A percentile compares a stretch with the other conserved stretches of the same genome.
Evolutionary conservation across 1,140 invertebrate genomes (phyloP).

Genomic region (Physella acuta): DNA sequence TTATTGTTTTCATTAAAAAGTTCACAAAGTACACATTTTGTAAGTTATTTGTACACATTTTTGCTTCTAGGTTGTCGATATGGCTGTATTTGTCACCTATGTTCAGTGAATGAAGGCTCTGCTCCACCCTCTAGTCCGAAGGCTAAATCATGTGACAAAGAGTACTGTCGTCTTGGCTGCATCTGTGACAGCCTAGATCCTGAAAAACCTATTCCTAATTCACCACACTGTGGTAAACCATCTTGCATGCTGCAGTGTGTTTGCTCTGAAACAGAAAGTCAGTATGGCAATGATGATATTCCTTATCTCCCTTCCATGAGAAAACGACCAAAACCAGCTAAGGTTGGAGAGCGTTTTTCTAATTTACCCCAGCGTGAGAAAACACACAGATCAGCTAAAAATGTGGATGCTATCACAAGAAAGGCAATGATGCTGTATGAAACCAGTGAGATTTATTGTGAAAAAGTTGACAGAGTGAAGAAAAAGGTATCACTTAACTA

Average conservation of each 20-base stretch:
- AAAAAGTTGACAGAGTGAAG: slow-evolving; percentile 31
- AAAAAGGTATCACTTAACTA: no score
- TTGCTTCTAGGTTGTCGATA: slow-evolving; percentile 47
- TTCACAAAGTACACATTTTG: no score
- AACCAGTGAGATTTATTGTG: slow-evolving; percentile 47
- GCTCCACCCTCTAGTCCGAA: slow-evolving; percentile 29
- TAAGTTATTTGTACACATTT: no score
- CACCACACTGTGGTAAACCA: slow-evolving; percentile 35
- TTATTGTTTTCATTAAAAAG: no score
- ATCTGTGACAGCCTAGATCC: slow-evolving; percentile 51
- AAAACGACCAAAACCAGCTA: slow-evolving; percentile 22
- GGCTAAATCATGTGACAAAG: slow-evolving; percentile 44
- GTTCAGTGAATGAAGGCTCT: slow-evolving; percentile 32
- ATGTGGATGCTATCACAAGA: slow-evolving; percentile 50
- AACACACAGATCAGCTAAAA: slow-evolving; percentile 47
- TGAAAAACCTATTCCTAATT: slow-evolving; percentile 4
- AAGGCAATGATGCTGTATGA: slow-evolving; percentile 53
- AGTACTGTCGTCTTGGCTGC: slow-evolving; percentile 54
- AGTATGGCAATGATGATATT: slow-evolving; percentile 24
- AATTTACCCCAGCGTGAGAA: slow-evolving; percentile 43
- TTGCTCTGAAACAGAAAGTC: slow-evolving; percentile 18
- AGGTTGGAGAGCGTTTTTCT: slow-evolving; percentile 34
- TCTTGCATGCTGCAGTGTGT: slow-evolving; percentile 40
- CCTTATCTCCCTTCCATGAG: slow-evolving; percentile 26
- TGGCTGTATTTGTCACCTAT: slow-evolving; percentile 55